Base-by-base conservation (phyloP, 1,140 invertebrate species). In the Nasonia vitripennis region DNA sequence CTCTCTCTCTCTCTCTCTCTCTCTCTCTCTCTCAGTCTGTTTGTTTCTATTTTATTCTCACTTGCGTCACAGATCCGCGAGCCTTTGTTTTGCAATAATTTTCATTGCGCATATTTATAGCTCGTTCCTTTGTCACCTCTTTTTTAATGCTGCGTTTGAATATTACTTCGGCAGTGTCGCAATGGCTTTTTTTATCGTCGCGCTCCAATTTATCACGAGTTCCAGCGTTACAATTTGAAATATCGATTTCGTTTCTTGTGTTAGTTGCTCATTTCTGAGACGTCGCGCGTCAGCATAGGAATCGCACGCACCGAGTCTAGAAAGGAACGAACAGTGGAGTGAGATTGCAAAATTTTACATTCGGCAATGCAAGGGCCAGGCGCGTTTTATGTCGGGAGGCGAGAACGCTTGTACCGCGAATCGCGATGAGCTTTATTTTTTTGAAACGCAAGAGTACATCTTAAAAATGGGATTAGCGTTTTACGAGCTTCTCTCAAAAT, bases 401-500 rank as follows among this genome's bases (percentile, higher is more conserved):
- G 12, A 10, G 48, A 45, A 67, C 23, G 9, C 20, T 27, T 17
- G n/a, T 12, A 68, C 2, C 67, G 67, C 67, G 67, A 2, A 75
- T 37, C 31, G 11, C 14, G 14, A 1, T 1, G 27, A 73, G 37
- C 9, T 73, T 73, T 73, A 73, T 73, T 73, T 34, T 73, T 73
- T 73, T 31, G 70, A 73, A 73, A 17, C 48, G 48, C 48, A 2
- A 4, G 31, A 1, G 27, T 34, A 73, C 14, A 73, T n/a, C 73
- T 75, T 45, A 23, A 75, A 75, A 75, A 23, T 45, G 7, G n/a
- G 73, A 75, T 75, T 75, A 75, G 4, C 73, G 37, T 45, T 75
- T 75, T 75, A 75, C 73, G 73, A 75, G 73, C 73, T 75, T 75
- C 48, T 75, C 73, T 48, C 73, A 75, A 75, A 75, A 75, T 75